Conservation (phyloP, 2,888 invertebrate species). For the Hyles lineata region DNA sequence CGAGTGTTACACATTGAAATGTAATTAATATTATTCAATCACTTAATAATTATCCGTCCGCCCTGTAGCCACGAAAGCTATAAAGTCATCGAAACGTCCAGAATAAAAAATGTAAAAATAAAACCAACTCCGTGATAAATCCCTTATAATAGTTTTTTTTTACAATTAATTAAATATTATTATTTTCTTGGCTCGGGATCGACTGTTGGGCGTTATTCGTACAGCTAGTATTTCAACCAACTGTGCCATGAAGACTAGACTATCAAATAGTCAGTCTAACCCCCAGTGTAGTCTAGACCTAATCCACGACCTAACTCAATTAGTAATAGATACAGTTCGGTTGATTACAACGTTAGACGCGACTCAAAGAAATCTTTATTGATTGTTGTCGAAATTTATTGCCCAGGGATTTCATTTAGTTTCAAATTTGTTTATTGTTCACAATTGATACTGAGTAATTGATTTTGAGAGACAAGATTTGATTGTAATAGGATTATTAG, state of each 20-base stretch:
- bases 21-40: no score
- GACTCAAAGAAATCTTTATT: neutral
- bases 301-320: slow-evolving; percentile 7
- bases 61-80: no score
- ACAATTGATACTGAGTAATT: neutral
- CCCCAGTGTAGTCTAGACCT: neutral
- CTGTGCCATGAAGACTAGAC: neutral
- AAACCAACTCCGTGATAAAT: no score
- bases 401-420: neutral
- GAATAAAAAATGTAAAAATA: no score
- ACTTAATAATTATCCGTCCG: no score
- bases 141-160: no score
- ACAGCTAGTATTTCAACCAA: no score
- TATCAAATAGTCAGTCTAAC: neutral
- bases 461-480: neutral
- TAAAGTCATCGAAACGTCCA: no score
- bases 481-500: neutral
- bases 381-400: slow-evolving; percentile 4
- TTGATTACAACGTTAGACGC: neutral
- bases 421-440: slow-evolving; percentile 13
- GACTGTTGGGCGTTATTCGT: no score
- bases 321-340: neutral
- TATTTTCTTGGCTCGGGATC: no score
- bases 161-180: no score
- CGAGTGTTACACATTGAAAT: no score